Base-by-base conservation (phyloP, 2,113 vertebrate species). In the Notechis scutatus region DNA sequence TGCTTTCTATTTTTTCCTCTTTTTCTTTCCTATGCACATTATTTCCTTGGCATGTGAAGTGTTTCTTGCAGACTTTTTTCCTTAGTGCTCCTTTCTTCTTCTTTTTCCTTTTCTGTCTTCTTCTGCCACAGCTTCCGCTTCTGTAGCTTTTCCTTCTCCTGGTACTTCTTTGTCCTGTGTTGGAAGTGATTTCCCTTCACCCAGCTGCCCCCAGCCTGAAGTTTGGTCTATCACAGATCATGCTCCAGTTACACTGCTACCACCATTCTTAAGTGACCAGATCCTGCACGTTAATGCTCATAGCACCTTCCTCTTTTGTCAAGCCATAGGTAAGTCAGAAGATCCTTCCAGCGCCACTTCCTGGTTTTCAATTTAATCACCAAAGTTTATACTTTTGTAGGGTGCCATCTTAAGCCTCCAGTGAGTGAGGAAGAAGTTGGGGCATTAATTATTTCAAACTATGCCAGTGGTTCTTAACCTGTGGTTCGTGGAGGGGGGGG, bases 211-310 rank as follows among this genome's bases (percentile, higher is more conserved):
- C 96, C 97, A 97, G 97, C 95, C 96, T 88, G 97, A 98, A 96
- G 96, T 96, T 93, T 96, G 97, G 96, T 97, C 96, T 93, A 95
- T 94, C 95, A 96, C 97, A 96, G 97, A 97, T 96, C 92, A 92
- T 85, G 90, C 92, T 94, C 97, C 96, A 95, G 97, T 98, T 95
- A 95, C 97, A 94, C 97, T 99, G 96, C 97, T 99, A 96, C 99
- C 98, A n/a, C 99, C 99, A 94, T 96, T 99, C 96, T 97, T 99
- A 97, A 98, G 98, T 96, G 99, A 99, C 96, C 99, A 99, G 97
- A 97, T 98, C 93, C 98, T 98, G 98, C 98, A 98, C 92, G 97
- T 99, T 96, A 98, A 98, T 88, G 97, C 97, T 93, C 97, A 97
- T 93, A 98, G 98, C 97, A 95, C 97, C 91, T 99, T 99, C 95